Evolutionary conservation across 2,888 invertebrate genomes (phyloP).

Genomic region (Drosophila kokeensis): DNA sequence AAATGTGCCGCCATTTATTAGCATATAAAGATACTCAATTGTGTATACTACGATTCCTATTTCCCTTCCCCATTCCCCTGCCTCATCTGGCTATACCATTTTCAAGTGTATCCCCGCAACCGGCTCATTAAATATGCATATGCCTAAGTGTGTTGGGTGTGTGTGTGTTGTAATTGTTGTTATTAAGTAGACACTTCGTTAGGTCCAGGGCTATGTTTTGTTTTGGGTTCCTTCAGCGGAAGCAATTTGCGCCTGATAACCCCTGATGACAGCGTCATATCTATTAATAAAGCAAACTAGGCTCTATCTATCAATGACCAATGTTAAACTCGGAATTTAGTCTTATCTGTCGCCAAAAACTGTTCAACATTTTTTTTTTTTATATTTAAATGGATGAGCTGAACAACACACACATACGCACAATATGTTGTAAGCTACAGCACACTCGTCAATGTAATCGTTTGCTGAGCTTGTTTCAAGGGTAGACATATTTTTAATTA

Average conservation of each 20-base stretch:
- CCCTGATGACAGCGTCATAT: conserved; percentile 65
- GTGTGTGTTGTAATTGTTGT: conserved; percentile 41
- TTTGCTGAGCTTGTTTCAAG: conserved; percentile 65
- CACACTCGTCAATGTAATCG: conserved; percentile 16
- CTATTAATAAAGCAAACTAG: conserved; percentile 60
- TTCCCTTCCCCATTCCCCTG: conserved; percentile 1
- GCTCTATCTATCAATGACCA: conserved; percentile 22
- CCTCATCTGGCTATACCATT: conserved; percentile 26
- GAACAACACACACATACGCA: neutral
- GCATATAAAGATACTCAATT: conserved; percentile 76
- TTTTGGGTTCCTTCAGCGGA: conserved; percentile 50
- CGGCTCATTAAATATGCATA: conserved; percentile 54
- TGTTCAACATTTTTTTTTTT: conserved; percentile 30
- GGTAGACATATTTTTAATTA: conserved; percentile 73
- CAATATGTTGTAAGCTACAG: neutral
- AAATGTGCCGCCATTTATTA: conserved; percentile 80
- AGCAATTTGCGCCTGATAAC: conserved; percentile 56
- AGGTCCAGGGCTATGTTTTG: conserved; percentile 25
- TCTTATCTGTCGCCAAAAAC: conserved; percentile 55
- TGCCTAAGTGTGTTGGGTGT: conserved; percentile 28
- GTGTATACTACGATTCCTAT: conserved; percentile 47
- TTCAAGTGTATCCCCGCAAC: conserved; percentile 67
- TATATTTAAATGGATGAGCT: conserved; percentile 46
- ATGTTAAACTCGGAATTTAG: conserved; percentile 29
- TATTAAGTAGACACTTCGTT: conserved; percentile 2